These are phyloP conservation scores for Passerina amoena DNA, from an alignment of 2,113 vertebrate species.

Conservation along the genomic window DNA sequence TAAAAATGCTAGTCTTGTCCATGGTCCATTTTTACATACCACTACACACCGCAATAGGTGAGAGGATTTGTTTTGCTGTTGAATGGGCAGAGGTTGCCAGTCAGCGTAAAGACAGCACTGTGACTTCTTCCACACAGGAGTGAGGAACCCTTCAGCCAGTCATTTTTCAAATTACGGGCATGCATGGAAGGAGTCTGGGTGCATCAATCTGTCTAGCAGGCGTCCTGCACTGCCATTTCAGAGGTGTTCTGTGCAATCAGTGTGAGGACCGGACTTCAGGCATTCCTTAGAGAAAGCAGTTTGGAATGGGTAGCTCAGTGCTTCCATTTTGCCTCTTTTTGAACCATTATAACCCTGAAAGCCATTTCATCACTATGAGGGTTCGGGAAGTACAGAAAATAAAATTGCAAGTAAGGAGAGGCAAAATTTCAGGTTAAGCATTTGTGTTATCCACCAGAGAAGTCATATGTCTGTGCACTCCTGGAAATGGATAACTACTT, in stretches of 20 bases:
- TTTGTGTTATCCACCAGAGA: neutral
- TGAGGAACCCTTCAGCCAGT: neutral
- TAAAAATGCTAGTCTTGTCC: neutral
- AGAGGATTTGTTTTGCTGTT: neutral
- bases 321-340: neutral
- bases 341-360: neutral
- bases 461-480: neutral
- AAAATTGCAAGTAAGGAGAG: neutral
- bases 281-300: neutral
- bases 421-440: neutral
- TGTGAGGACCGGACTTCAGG: neutral
- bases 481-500: neutral
- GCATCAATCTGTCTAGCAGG: neutral
- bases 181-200: rapidly evolving
- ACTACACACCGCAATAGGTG: neutral
- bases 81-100: rapidly evolving
- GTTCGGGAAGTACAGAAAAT: neutral
- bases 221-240: neutral
- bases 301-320: neutral
- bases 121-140: neutral
- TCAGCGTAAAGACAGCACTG: neutral
- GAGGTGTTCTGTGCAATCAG: neutral
- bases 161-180: neutral
- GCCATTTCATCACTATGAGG: neutral
- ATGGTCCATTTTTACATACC: neutral